Percentiles rank a stretch among this genome's conserved stretches.
Evolutionary conservation across 2,113 vertebrate genomes (phyloP).

Genomic region (Channa argus): DNA sequence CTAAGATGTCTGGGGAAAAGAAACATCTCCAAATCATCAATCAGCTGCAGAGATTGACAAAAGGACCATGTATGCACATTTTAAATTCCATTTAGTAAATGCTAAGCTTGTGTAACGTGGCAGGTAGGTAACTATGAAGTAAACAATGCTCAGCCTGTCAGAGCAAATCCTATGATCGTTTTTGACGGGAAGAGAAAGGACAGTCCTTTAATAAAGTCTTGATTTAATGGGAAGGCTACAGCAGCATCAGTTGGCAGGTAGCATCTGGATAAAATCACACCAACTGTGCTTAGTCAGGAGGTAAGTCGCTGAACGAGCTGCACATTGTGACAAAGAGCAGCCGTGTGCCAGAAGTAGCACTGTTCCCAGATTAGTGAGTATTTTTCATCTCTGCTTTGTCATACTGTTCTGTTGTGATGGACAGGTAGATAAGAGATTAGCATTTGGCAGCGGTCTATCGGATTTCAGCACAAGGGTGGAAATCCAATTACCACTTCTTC

Average conservation of each 20-base stretch:
- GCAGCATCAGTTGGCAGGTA: conserved; percentile 21
- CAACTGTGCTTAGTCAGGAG: conserved; percentile 38
- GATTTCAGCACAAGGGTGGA: conserved; percentile 58
- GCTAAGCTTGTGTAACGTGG: conserved; percentile 18
- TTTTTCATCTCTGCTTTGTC: conserved; percentile 27
- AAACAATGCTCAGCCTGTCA: conserved; percentile 32
- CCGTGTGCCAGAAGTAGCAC: conserved; percentile 29
- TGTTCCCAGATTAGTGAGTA: conserved; percentile 34
- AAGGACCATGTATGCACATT: conserved; percentile 9
- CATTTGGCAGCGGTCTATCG: conserved; percentile 57
- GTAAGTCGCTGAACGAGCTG: conserved; percentile 26
- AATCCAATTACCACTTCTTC: conserved; percentile 74
- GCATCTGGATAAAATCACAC: conserved; percentile 57
- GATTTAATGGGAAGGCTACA: conserved; percentile 10
- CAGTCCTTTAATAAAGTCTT: background rate
- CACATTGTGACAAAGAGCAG: conserved; percentile 50
- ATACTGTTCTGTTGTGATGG: conserved; percentile 30
- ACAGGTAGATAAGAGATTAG: conserved; percentile 64
- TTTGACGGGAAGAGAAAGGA: conserved; percentile 20
- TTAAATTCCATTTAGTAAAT: conserved; percentile 23
- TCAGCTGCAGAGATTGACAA: background rate
- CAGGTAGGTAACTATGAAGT: conserved; percentile 26
- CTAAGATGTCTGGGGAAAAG: conserved; percentile 31
- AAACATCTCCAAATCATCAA: conserved; percentile 20
- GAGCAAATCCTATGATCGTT: conserved; percentile 24